Evolutionary conservation across 2,888 invertebrate genomes (phyloP).

Genomic region (Melanchra persicariae): DNA sequence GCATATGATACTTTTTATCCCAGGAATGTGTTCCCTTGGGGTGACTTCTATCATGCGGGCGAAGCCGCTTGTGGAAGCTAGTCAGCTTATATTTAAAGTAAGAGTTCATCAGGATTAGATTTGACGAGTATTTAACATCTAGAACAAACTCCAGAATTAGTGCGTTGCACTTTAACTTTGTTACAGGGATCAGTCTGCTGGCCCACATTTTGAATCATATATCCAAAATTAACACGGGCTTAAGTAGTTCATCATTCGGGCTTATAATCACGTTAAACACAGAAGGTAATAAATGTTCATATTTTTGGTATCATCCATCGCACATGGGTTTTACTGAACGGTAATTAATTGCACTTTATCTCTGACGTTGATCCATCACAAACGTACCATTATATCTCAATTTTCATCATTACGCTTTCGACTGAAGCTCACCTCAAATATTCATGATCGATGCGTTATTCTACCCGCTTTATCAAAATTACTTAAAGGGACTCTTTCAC

Average conservation of each 20-base stretch:
- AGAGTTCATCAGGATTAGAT: neutral
- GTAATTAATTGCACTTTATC: slow-evolving; percentile 56
- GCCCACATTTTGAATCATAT: slow-evolving; percentile 25
- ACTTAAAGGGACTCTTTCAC: neutral
- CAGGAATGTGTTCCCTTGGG: too few species aligned
- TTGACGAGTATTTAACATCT: too few species aligned
- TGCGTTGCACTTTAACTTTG: neutral
- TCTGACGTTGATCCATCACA: slow-evolving; percentile 33
- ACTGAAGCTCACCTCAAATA: slow-evolving; percentile 12
- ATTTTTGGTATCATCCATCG: slow-evolving; percentile 33
- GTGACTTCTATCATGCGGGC: too few species aligned
- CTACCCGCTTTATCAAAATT: slow-evolving; percentile 12
- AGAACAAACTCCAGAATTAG: neutral
- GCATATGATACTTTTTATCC: too few species aligned
- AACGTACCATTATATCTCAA: slow-evolving; percentile 12
- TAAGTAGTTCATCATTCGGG: slow-evolving; percentile 32
- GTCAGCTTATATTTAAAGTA: neutral
- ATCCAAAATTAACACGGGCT: slow-evolving; percentile 30
- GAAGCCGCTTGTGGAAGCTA: too few species aligned
- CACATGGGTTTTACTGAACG: slow-evolving; percentile 34
- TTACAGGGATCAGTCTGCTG: neutral
- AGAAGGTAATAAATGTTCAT: slow-evolving; percentile 42
- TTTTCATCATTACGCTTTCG: slow-evolving; percentile 30
- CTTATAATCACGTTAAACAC: slow-evolving; percentile 13
- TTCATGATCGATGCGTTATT: slow-evolving; percentile 26